A percentile compares a stretch with the other conserved stretches of the same genome.
Evolutionary conservation across 2,888 invertebrate species (phyloP).

Genomic region (Hipparchia semele): DNA sequence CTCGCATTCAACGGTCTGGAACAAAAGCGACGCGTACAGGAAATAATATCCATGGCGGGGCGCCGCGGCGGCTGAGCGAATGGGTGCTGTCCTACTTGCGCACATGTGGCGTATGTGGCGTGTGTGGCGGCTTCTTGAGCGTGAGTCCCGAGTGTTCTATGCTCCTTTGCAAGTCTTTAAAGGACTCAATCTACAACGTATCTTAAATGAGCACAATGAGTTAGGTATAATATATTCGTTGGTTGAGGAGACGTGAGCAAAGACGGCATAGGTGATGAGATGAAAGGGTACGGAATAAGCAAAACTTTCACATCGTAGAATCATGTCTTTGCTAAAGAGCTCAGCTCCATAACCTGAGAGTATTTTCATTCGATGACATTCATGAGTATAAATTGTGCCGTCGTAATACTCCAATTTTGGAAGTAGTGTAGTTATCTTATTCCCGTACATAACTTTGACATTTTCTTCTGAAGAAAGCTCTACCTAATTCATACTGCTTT

Average conservation of each 20-base stretch:
- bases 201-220: background rate
- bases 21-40: constrained; percentile 25
- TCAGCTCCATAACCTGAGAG: no score
- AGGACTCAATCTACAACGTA: background rate
- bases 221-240: background rate
- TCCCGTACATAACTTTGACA: no score
- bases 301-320: no score
- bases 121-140: background rate
- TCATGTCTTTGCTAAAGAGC: no score
- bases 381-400: no score
- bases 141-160: background rate
- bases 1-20: constrained; percentile 16
- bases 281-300: no score
- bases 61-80: constrained; percentile 13
- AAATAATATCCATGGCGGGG: constrained; percentile 24
- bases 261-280: no score
- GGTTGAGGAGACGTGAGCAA: background rate
- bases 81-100: background rate
- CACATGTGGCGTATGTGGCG: background rate
- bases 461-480: no score
- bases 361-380: no score
- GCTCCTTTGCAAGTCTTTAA: constrained; percentile 4
- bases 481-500: no score
- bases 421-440: no score
- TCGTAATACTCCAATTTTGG: no score